phyloP scores from a whole-genome alignment of 1,140 invertebrate genomes.

The Platorchestia sp. region DNA sequence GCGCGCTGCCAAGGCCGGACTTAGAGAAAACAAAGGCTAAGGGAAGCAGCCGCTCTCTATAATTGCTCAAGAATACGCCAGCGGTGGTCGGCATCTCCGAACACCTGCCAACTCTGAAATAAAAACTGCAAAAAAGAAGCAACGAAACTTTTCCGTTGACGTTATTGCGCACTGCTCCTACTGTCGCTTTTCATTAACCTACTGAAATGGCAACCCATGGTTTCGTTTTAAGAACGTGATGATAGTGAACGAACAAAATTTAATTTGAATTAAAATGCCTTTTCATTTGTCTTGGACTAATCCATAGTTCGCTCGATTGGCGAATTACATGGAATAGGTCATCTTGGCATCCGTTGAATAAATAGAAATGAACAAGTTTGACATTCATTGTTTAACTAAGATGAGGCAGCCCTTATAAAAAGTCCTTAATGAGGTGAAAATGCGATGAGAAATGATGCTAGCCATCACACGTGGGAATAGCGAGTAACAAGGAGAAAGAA shows the following conservation, averaged over 20 bases:
- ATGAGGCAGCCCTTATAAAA: no score
- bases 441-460: no score
- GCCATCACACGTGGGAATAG: no score
- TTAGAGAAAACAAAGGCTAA: not conserved
- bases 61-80: slow-evolving; percentile 42
- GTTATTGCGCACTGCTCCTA: not conserved
- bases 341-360: no score
- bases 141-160: not conserved
- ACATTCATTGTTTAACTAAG: no score
- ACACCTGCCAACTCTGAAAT: not conserved
- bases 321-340: no score
- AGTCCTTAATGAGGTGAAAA: no score
- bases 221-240: not conserved
- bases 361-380: no score
- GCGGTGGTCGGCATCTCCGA: not conserved
- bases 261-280: not conserved
- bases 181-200: not conserved
- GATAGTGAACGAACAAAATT: not conserved
- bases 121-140: not conserved
- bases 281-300: no score
- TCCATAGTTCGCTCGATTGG: no score
- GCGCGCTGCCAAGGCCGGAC: slow-evolving; percentile 31
- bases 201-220: not conserved
- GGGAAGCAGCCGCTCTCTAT: not conserved
- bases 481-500: no score